Percentiles rank a stretch among this genome's conserved stretches.
These are phyloP conservation scores for Linepithema humile DNA, from an alignment of 1,140 invertebrate species.

Conservation along the genomic window DNA sequence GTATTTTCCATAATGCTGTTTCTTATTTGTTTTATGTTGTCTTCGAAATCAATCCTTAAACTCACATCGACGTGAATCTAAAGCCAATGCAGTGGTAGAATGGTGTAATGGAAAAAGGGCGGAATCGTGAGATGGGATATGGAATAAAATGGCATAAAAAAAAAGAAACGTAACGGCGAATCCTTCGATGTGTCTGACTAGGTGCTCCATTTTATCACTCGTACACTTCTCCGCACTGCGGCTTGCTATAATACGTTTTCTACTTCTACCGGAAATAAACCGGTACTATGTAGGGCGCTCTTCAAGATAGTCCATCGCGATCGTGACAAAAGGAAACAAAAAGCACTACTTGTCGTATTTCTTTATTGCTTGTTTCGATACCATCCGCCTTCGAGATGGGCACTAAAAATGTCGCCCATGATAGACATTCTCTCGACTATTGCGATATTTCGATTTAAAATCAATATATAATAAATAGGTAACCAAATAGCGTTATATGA, in stretches of 20 bases:
- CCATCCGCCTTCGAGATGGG: conserved; percentile 26
- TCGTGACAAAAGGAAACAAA: conserved; percentile 36
- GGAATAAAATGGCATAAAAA: conserved; percentile 32
- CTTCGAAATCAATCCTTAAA: conserved; percentile 17
- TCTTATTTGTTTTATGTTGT: conserved; percentile 18
- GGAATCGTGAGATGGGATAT: background rate
- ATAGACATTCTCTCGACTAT: background rate
- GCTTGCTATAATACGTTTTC: conserved; percentile 36
- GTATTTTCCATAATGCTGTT: background rate
- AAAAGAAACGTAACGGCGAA: background rate
- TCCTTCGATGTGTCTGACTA: conserved; percentile 53
- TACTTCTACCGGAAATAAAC: conserved; percentile 49
- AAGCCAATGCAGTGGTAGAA: background rate
- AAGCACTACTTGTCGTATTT: conserved; percentile 36
- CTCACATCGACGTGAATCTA: background rate
- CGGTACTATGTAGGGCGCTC: background rate
- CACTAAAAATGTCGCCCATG: conserved; percentile 18
- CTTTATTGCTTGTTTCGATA: conserved; percentile 40
- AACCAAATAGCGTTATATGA: background rate
- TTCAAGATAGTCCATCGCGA: conserved; percentile 36
- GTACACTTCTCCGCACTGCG: conserved; percentile 19
- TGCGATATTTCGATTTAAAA: too few species aligned
- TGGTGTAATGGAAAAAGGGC: conserved; percentile 42
- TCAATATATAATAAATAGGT: background rate
- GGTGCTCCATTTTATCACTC: conserved; percentile 48